phyloP scores from a whole-genome alignment of 2,797 vertebrate species.

The Sebastolobus altivelis region DNA sequence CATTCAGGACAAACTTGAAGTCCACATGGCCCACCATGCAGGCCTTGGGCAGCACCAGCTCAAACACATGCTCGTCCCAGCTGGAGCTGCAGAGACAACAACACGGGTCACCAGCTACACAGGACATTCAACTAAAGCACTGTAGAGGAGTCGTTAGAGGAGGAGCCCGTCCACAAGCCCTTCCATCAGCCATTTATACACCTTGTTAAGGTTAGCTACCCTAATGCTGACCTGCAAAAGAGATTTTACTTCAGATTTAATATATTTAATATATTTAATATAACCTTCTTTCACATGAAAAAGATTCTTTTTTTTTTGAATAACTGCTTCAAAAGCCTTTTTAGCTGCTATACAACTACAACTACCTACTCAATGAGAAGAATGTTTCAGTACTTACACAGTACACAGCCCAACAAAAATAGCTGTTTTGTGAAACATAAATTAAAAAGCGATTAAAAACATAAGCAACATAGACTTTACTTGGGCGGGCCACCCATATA shows the following conservation, averaged over 20 bases:
- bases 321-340: no score
- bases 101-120: not conserved
- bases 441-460: no score
- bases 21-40: slow-evolving; percentile 99
- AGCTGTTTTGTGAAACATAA: no score
- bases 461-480: no score
- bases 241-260: not conserved
- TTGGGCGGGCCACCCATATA: no score
- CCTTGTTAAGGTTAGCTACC: slow-evolving; percentile 83
- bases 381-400: no score
- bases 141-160: not conserved
- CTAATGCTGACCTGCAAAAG: not conserved
- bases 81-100: slow-evolving; percentile 86
- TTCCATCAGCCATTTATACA: not conserved
- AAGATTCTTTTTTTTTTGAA: no score
- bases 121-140: not conserved
- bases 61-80: slow-evolving; percentile 99
- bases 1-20: slow-evolving; percentile 98
- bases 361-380: no score
- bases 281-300: no score
- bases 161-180: not conserved
- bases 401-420: no score
- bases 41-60: slow-evolving; percentile 98
- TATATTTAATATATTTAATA: no score
- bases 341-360: no score